These are phyloP conservation scores for Paramormyrops kingsleyae DNA, from an alignment of 2,113 vertebrate species.

Conservation along the genomic window DNA sequence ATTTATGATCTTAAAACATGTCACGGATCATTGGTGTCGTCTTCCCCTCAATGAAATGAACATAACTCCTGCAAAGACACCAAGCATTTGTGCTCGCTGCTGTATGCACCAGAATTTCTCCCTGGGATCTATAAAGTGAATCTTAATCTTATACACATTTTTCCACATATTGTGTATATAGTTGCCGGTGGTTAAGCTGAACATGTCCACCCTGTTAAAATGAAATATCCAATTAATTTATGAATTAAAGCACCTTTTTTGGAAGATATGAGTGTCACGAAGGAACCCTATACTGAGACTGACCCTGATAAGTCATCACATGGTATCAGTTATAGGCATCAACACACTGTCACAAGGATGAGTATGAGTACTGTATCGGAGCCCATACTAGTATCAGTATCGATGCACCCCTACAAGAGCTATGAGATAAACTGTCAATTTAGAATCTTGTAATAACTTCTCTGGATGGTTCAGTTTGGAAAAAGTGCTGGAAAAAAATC, in stretches of 20 bases:
- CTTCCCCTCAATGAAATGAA: no score
- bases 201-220: not conserved
- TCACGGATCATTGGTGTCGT: no score
- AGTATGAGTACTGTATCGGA: not conserved
- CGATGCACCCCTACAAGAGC: not conserved
- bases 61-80: no score
- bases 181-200: not conserved
- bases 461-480: not conserved
- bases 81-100: not conserved
- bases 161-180: not conserved
- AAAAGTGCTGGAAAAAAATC: not conserved
- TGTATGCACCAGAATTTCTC: not conserved
- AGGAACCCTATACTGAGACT: not conserved
- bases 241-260: not conserved
- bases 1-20: no score
- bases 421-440: not conserved
- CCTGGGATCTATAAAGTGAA: not conserved
- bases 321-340: not conserved
- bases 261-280: not conserved
- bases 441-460: not conserved
- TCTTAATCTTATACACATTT: not conserved
- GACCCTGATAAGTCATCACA: not conserved
- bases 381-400: not conserved
- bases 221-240: not conserved
- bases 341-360: not conserved